Conservation (phyloP, 2,797 vertebrate species). For the Propithecus deckenii region DNA sequence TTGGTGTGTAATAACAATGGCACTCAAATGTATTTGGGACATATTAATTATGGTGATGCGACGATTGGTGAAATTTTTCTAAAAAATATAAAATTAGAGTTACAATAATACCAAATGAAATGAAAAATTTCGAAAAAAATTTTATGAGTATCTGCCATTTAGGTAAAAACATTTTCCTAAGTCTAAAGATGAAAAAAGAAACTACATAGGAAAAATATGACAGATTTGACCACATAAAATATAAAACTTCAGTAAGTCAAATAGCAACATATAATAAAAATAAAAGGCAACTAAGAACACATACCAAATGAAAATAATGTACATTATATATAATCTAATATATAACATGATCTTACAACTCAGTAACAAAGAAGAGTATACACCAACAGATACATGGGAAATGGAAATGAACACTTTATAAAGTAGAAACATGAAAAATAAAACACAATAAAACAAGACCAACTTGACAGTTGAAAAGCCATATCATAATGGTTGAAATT, state of each 20-base stretch:
- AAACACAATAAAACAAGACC: neutral
- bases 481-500: neutral
- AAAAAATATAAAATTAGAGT: slow-evolving; percentile 11
- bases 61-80: neutral
- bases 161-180: neutral
- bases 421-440: neutral
- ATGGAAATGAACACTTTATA: neutral
- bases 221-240: neutral
- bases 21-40: neutral
- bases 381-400: neutral
- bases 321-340: neutral
- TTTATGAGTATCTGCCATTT: neutral
- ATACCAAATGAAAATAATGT: neutral
- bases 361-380: neutral
- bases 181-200: neutral
- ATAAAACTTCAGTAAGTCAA: neutral
- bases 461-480: neutral
- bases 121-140: neutral
- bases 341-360: neutral
- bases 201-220: neutral
- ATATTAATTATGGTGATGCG: neutral
- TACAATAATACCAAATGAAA: slow-evolving; percentile 22
- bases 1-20: neutral
- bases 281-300: neutral
- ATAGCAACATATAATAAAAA: neutral